A percentile compares a stretch with the other conserved stretches of the same genome.
Evolutionary conservation across 2,888 invertebrate species (phyloP).

Genomic region (Allolobophora icterica): DNA sequence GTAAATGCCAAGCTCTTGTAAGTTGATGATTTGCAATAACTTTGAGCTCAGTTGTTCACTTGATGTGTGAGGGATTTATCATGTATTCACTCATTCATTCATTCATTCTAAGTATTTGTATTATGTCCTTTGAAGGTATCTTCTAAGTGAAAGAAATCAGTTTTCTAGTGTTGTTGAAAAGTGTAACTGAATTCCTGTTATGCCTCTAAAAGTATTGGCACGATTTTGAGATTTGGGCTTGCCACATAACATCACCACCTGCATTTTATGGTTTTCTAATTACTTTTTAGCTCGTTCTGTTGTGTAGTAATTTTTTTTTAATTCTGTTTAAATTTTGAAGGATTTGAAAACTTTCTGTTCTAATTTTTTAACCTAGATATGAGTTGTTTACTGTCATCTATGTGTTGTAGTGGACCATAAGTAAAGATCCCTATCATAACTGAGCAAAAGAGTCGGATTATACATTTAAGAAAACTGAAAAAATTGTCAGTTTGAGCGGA

Average conservation of each 20-base stretch:
- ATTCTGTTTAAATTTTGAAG: background rate
- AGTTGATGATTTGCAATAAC: background rate
- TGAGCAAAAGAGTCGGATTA: background rate
- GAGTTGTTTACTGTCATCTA: background rate
- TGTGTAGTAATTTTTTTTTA: no score
- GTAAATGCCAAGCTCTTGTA: slow-evolving; percentile 12
- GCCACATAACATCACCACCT: background rate
- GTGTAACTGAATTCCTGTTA: no score
- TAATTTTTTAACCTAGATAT: background rate
- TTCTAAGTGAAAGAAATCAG: no score
- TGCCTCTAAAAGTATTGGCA: no score
- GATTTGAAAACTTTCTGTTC: background rate
- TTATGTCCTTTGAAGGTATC: no score
- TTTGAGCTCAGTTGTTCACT: background rate
- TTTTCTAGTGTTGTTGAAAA: no score
- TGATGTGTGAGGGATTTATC: background rate
- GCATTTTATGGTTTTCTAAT: background rate
- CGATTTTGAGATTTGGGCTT: background rate
- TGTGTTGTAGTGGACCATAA: background rate
- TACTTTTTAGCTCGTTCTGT: background rate
- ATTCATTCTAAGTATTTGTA: no score
- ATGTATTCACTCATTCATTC: background rate
- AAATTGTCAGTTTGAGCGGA: background rate
- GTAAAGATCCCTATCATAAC: background rate
- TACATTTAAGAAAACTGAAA: no score